A percentile compares a stretch with the other conserved stretches of the same genome.
These are phyloP conservation scores for Amazona vittata DNA, from an alignment of 2,113 vertebrate species.

Conservation along the genomic window DNA sequence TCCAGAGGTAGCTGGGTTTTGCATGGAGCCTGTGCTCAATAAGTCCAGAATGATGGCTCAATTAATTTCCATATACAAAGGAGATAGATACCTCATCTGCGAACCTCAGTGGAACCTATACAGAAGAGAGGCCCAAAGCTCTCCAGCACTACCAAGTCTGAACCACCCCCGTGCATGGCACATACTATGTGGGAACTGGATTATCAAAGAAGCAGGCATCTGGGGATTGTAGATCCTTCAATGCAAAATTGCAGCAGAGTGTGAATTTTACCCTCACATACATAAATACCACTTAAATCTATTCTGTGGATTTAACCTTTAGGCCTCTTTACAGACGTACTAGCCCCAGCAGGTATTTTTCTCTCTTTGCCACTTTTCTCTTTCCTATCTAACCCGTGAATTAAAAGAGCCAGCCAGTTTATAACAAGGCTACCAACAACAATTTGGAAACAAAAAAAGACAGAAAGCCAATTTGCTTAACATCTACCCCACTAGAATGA, in stretches of 20 bases:
- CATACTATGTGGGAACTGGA: neutral
- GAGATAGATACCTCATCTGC: neutral
- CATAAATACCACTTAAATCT: neutral
- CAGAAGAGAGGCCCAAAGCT: neutral
- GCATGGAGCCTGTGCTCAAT: accelerated
- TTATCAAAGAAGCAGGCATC: neutral
- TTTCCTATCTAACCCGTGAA: neutral
- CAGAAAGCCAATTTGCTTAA: neutral
- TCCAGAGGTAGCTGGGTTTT: neutral
- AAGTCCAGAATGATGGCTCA: neutral
- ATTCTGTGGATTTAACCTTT: neutral
- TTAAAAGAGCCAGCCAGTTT: neutral
- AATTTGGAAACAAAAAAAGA: neutral
- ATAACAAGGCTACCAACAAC: neutral
- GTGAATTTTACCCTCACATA: neutral
- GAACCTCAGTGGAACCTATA: neutral
- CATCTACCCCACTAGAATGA: neutral
- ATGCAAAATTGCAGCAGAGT: neutral
- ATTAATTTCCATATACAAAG: neutral
- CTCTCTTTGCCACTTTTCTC: neutral
- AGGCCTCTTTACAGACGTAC: neutral
- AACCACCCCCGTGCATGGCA: neutral
- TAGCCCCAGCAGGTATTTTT: neutral
- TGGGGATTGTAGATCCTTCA: neutral
- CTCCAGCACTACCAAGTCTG: neutral